Base-by-base conservation (phyloP, 1,140 invertebrate genomes). In the Ceratitis capitata region DNA sequence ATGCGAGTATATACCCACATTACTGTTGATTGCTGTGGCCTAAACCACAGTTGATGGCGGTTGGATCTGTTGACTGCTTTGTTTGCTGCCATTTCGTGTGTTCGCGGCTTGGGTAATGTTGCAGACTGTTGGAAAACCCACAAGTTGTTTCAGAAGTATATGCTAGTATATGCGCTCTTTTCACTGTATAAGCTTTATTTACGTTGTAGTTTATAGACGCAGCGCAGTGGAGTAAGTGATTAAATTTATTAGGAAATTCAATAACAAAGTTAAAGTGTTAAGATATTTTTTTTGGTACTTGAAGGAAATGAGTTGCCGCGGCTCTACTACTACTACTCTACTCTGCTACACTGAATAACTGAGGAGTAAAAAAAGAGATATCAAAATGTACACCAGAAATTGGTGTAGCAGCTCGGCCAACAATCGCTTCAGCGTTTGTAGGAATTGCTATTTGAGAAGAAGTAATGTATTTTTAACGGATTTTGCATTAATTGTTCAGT, bases 101-200 rank as follows among this genome's bases (percentile, higher is more conserved):
- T 74, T 74, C 4, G n/a, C n/a, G n/a, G 64, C 35, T 42, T 74
- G 6, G 32, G 14, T 42, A 39, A 74, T 69, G 61, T 74, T 19
- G 64, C 64, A 74, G 64, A 74, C 64, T 39, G 29, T 42, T 74
- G 35, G 64, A 74, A 35, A 74, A 74, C 64, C 32, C 29, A 74
- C 35, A 74, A 74, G 32, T 74, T 74, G 64, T 5, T 5, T 7
- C 35, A 39, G 32, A 19, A 35, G 23, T 53, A 53, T 53, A 53
- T 53, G 23, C 19, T n/a, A n/a, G 10, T 12, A 53, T 23, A 53
- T 53, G 51, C 9, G 19, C 5, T 53, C 23, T 56, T 14, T 23
- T 5, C 16, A 19, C 19, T 58, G 7, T 58, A 58, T 58, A 58
- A 58, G 23, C n/a, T 53, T 14, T 19, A 2, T 19, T 16, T 23